A percentile compares a stretch with the other conserved stretches of the same genome.
Evolutionary conservation across 2,113 vertebrate genomes (phyloP).

Genomic region (Tonatia bakeri): DNA sequence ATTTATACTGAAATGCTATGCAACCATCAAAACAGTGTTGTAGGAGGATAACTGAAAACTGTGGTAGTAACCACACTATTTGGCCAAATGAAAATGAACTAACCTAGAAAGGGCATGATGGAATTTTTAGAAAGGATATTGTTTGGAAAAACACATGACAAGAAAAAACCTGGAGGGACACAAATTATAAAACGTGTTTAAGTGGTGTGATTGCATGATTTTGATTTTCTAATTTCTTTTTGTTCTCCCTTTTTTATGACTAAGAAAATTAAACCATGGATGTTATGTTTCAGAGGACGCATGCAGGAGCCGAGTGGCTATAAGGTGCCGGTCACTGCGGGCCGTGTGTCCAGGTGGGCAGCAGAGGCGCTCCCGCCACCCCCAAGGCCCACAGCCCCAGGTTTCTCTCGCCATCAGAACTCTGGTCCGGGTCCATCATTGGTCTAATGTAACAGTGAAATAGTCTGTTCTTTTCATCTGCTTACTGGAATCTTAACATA

Average conservation of each 20-base stretch:
- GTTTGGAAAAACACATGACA: background rate
- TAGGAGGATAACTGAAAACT: background rate
- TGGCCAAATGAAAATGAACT: background rate
- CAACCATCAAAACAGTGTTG: background rate
- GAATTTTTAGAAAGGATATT: background rate
- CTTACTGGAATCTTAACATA: background rate
- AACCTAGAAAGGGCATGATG: background rate
- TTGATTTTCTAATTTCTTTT: background rate
- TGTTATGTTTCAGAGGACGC: background rate
- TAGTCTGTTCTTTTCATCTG: background rate
- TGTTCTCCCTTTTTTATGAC: background rate
- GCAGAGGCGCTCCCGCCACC: background rate
- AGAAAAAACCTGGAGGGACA: background rate
- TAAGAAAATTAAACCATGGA: background rate
- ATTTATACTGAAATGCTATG: background rate
- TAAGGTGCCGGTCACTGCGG: background rate
- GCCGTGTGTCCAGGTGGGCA: background rate
- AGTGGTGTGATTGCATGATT: background rate
- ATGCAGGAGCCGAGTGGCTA: background rate
- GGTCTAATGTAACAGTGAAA: background rate
- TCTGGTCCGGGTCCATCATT: background rate
- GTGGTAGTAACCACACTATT: background rate
- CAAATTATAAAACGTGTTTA: background rate
- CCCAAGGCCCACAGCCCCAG: no score
- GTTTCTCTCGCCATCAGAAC: background rate